Percentiles rank a stretch among this genome's conserved stretches.
Conservation (phyloP, 2,888 invertebrate genomes). For the Orchesella flavescens region DNA sequence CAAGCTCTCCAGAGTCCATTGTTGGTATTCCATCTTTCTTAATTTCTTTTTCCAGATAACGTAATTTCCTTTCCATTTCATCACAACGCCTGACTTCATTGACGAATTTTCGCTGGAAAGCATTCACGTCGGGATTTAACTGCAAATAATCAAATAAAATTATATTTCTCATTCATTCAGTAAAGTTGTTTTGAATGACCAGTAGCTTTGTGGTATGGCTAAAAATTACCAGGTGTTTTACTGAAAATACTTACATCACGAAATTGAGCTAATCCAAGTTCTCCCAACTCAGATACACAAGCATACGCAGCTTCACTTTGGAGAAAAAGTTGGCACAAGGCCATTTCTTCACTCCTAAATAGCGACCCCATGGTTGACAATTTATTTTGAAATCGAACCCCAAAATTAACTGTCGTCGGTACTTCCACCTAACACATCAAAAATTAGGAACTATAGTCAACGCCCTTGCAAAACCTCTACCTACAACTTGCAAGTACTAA, state of each 20-base stretch:
- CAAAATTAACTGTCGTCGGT: not conserved
- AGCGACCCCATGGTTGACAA: conserved; percentile 74
- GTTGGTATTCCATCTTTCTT: conserved; percentile 97
- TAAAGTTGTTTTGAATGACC: no score
- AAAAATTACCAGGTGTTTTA: no score
- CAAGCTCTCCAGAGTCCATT: conserved; percentile 97
- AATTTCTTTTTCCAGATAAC: conserved; percentile 97
- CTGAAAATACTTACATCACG: conserved; percentile 80
- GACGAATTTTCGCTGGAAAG: conserved; percentile 98
- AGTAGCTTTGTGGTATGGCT: no score
- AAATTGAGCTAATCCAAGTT: conserved; percentile 97
- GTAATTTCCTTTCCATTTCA: conserved; percentile 97
- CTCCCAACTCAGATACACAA: conserved; percentile 97
- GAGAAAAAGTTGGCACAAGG: conserved; percentile 96
- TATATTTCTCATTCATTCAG: no score
- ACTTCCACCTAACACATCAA: not conserved
- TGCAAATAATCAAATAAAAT: conserved; percentile 74
- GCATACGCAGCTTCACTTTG: conserved; percentile 99
- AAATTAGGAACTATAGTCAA: not conserved
- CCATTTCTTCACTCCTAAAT: conserved; percentile 99
- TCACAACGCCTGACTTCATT: conserved; percentile 98
- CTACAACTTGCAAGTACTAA: no score
- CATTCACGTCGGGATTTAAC: conserved; percentile 98
- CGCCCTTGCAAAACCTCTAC: not conserved
- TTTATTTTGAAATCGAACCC: not conserved